Percentiles rank a stretch among this genome's conserved stretches.
These are phyloP conservation scores for Rhagonycha fulva DNA, from an alignment of 2,888 invertebrate species.

Conservation along the genomic window DNA sequence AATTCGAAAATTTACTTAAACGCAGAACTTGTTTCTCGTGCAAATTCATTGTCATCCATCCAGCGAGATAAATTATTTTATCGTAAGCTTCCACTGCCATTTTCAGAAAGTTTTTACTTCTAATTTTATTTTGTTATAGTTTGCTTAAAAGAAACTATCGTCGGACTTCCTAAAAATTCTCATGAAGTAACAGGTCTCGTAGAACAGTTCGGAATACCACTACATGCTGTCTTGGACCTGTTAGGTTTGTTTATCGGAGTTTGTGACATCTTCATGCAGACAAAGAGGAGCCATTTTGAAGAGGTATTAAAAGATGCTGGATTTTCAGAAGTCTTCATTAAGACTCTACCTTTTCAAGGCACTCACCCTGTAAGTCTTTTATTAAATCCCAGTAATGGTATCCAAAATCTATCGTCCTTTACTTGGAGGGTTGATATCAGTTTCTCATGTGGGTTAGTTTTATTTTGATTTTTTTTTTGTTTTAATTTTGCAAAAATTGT, in stretches of 20 bases:
- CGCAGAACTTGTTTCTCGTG: not conserved
- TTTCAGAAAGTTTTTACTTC: not conserved
- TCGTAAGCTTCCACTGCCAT: not conserved
- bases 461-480: slow-evolving; percentile 2
- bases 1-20: not conserved
- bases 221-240: not conserved
- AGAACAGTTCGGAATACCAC: not conserved
- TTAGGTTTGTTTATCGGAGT: not conserved
- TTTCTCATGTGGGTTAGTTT: slow-evolving; percentile 44
- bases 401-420: slow-evolving; percentile 26
- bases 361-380: slow-evolving; percentile 5
- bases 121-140: not conserved
- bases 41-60: not conserved
- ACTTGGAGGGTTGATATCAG: slow-evolving; percentile 51
- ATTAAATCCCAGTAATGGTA: slow-evolving; percentile 2
- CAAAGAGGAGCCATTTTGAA: not conserved
- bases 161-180: not conserved
- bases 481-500: slow-evolving; percentile 6
- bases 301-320: not conserved
- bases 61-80: not conserved
- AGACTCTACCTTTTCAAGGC: slow-evolving; percentile 40
- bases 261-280: not conserved
- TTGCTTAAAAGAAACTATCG: not conserved
- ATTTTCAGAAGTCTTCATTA: slow-evolving; percentile 37
- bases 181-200: not conserved